Conservation (phyloP, 2,888 invertebrate genomes). For the Drosophila prostipennis region DNA sequence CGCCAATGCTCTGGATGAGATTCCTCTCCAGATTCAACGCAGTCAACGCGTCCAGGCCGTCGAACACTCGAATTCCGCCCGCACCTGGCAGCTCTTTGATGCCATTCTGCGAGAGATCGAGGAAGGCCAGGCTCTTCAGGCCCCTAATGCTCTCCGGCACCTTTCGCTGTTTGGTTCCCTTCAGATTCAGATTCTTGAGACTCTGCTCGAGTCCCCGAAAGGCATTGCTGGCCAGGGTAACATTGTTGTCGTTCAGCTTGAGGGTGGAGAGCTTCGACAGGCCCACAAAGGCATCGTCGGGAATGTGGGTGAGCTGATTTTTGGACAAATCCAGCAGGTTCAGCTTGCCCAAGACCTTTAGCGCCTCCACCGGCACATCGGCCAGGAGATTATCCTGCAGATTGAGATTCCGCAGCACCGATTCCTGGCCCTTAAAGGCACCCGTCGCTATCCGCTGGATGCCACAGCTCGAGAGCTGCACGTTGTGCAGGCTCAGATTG, state of each 20-base stretch:
- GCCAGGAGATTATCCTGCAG: slow-evolving; percentile 92
- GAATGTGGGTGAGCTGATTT: slow-evolving; percentile 90
- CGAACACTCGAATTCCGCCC: slow-evolving; percentile 88
- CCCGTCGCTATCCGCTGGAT: slow-evolving; percentile 89
- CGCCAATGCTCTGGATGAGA: slow-evolving; percentile 90
- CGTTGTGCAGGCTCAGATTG: slow-evolving; percentile 90
- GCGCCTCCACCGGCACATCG: slow-evolving; percentile 90
- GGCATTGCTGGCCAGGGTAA: slow-evolving; percentile 89
- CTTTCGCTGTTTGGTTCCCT: slow-evolving; percentile 92
- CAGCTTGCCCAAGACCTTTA: slow-evolving; percentile 88
- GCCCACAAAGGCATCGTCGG: slow-evolving; percentile 90
- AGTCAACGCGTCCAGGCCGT: slow-evolving; percentile 92
- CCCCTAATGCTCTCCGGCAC: slow-evolving; percentile 92
- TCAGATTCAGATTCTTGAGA: slow-evolving; percentile 94
- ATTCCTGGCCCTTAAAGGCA: slow-evolving; percentile 93
- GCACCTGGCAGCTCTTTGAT: slow-evolving; percentile 91
- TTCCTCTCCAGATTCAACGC: slow-evolving; percentile 93
- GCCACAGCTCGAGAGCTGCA: slow-evolving; percentile 93
- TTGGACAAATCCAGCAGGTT: slow-evolving; percentile 93
- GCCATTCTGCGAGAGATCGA: slow-evolving; percentile 95
- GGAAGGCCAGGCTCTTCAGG: slow-evolving; percentile 91
- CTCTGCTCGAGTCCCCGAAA: slow-evolving; percentile 92
- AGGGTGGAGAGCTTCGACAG: slow-evolving; percentile 90
- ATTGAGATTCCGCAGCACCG: slow-evolving; percentile 92
- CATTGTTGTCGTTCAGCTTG: slow-evolving; percentile 94